Evolutionary conservation across 1,140 invertebrate species (phyloP), one percentile per base, ranked within the genome.

Genomic region (Phortica variegata): DNA sequence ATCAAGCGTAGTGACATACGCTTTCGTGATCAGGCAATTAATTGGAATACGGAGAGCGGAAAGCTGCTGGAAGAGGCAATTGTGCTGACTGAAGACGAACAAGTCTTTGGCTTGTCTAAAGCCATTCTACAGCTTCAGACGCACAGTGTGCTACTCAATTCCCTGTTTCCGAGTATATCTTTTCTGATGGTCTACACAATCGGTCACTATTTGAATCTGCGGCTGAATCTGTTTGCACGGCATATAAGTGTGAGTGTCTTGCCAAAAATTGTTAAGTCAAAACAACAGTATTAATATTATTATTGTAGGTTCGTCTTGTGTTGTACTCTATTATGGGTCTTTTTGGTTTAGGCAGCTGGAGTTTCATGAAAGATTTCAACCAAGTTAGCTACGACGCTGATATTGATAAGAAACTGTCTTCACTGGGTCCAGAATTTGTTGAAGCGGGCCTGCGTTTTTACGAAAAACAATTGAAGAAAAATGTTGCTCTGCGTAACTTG

Each of bases 361-460:
- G 81, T 18, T 77, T 85, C 20, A 68, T 83, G 26, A 85, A 83
- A 59, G 87, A 90, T 74, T 74, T 72, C 33, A 79, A 82, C 17
- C 80, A 83, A 61, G 77, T 82, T 21, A 50, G 78, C 40, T 83
- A 77, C 59, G 89, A 91, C 60, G 76, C 75, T 13, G 48, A 77
- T 9, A 78, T 82, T 26, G 89, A 91, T 71, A 75, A 82, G 49
- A 66, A 77, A 43, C 65, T 91, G 9, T 79, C 81, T 45, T 58
- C 77, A 16, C 56, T 87, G 38, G 83, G 82, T 19, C 66, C 76
- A 7, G 32, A 62, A 21, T 90, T 86, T 73, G 74, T 85, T 6
- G 77, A 84, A 65, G 87, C 87, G 29, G 90, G 88, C 8, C 78
- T 85, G 26, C 84, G 87, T 65, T 91, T 82, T 76, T 93, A 91